phyloP scores from a whole-genome alignment of 2,888 invertebrate genomes.

The Agriopis leucophaearia region DNA sequence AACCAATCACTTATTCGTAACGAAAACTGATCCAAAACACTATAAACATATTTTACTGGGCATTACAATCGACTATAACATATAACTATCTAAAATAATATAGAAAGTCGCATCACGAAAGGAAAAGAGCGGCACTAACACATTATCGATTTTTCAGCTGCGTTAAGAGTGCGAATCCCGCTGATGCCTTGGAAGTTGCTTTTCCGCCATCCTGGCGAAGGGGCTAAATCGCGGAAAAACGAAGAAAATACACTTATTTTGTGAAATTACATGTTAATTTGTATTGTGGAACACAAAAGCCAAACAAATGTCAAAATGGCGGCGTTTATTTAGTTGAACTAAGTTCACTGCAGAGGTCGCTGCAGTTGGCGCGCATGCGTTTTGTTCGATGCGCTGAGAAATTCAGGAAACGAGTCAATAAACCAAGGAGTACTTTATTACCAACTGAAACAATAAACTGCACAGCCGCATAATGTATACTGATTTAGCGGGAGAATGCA shows the following conservation, averaged over 20 bases:
- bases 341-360: conserved; percentile 74
- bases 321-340: conserved; percentile 68
- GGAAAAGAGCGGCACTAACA: conserved; percentile 80
- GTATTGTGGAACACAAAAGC: conserved; percentile 80
- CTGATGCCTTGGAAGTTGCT: conserved; percentile 57
- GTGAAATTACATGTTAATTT: conserved; percentile 72
- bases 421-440: too few relatives aligned
- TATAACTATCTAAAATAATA: conserved; percentile 37
- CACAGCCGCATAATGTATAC: too few relatives aligned
- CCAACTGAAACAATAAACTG: too few relatives aligned
- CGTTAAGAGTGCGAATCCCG: conserved; percentile 58
- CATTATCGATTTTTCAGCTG: conserved; percentile 80
- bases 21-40: conserved; percentile 38
- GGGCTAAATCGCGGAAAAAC: conserved; percentile 56
- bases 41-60: conserved; percentile 26
- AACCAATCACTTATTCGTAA: conserved; percentile 40
- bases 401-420: conserved; percentile 32
- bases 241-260: conserved; percentile 56
- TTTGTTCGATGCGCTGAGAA: conserved; percentile 58
- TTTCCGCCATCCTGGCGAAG: conserved; percentile 51
- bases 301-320: conserved; percentile 87
- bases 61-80: conserved; percentile 2
- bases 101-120: conserved; percentile 65
- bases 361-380: conserved; percentile 74
- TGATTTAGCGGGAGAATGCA: too few relatives aligned